Evolutionary conservation across 2,797 vertebrate species (phyloP).

Genomic region (Macropodus opercularis): DNA sequence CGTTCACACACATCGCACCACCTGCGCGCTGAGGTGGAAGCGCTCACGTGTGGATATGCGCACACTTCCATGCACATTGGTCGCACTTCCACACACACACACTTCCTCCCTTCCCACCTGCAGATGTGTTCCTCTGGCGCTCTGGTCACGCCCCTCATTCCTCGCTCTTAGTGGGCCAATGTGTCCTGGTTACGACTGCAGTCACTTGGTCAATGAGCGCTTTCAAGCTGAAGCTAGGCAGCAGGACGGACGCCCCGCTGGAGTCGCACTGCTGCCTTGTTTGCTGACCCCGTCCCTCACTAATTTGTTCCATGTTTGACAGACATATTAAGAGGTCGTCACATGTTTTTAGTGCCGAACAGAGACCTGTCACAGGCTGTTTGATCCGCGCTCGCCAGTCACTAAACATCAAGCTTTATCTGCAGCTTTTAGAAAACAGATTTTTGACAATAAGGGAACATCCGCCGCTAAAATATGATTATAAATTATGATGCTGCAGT

Average conservation of each 20-base stretch:
- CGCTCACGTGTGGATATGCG: slow-evolving; percentile 30
- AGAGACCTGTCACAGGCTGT: slow-evolving; percentile 38
- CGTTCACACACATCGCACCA: slow-evolving; percentile 40
- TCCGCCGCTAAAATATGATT: too few species aligned
- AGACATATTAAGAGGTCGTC: slow-evolving; percentile 65
- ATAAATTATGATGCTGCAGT: too few species aligned
- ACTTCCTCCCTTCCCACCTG: slow-evolving; percentile 59
- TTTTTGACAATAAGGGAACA: background rate
- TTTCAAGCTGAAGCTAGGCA: slow-evolving; percentile 37
- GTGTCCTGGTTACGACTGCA: slow-evolving; percentile 42
- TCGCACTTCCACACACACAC: slow-evolving; percentile 33
- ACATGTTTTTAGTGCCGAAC: slow-evolving; percentile 47
- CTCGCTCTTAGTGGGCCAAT: slow-evolving; percentile 33
- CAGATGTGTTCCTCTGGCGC: slow-evolving; percentile 65
- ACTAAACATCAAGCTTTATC: background rate
- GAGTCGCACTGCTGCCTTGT: slow-evolving; percentile 46
- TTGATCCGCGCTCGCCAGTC: slow-evolving; percentile 19
- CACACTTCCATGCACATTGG: slow-evolving; percentile 9
- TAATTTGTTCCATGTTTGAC: slow-evolving; percentile 77
- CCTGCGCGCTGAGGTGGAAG: slow-evolving; percentile 33
- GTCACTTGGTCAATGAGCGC: slow-evolving; percentile 36
- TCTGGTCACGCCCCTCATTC: slow-evolving; percentile 46
- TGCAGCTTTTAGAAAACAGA: background rate
- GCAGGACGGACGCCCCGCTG: slow-evolving; percentile 30
- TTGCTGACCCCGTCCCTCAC: slow-evolving; percentile 49